These are phyloP conservation scores for Bombylius discolor DNA, from an alignment of 2,888 invertebrate genomes.

Conservation along the genomic window DNA sequence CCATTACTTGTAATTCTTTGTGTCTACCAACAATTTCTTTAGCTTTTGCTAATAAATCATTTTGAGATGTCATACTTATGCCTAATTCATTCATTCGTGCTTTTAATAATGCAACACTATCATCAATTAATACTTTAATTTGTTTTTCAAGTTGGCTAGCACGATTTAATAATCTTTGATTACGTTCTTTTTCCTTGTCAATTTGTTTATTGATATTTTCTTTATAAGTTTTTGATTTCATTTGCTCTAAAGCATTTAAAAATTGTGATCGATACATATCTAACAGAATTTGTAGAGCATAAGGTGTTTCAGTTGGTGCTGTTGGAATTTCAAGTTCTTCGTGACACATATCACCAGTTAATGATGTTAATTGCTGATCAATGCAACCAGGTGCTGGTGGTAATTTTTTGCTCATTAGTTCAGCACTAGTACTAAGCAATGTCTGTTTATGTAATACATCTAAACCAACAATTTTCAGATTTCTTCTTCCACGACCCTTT, in stretches of 20 bases:
- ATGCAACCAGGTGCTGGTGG: conserved; percentile 86
- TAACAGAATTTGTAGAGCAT: conserved; percentile 72
- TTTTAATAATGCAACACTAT: conserved; percentile 78
- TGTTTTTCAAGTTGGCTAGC: conserved; percentile 87
- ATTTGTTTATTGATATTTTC: conserved; percentile 60
- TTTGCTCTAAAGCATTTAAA: conserved; percentile 67
- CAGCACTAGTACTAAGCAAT: conserved; percentile 69
- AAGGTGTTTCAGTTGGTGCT: conserved; percentile 65
- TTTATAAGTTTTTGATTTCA: conserved; percentile 68
- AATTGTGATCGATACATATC: conserved; percentile 78
- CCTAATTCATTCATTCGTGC: conserved; percentile 84
- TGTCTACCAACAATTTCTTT: conserved; percentile 87
- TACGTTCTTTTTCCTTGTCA: conserved; percentile 70
- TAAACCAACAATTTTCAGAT: conserved; percentile 68
- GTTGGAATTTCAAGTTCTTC: conserved; percentile 72
- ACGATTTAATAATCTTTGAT: conserved; percentile 66
- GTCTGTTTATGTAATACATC: conserved; percentile 84
- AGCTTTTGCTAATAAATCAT: conserved; percentile 71
- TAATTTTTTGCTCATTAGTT: conserved; percentile 55
- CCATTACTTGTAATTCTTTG: conserved; percentile 82
- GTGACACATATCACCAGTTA: conserved; percentile 60
- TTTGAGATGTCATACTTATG: conserved; percentile 74
- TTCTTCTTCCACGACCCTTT: conserved; percentile 52
- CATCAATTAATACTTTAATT: conserved; percentile 80
- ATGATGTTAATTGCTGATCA: conserved; percentile 74